Conservation (phyloP, 2,113 vertebrate genomes). For the Hyaena hyaena region DNA sequence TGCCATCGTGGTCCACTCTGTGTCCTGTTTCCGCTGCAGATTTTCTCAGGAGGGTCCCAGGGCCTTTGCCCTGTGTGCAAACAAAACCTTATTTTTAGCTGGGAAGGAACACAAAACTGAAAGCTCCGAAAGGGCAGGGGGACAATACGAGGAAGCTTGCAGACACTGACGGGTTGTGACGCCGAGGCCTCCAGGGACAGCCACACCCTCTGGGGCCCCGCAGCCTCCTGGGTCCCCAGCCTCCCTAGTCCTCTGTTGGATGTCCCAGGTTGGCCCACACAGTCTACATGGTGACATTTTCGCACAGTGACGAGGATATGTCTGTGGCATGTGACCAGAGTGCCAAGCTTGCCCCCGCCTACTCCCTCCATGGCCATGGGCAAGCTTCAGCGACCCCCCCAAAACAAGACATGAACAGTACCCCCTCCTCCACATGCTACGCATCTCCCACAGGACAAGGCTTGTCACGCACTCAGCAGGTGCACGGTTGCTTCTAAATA, state of each 20-base stretch:
- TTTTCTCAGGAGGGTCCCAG: conserved; percentile 86
- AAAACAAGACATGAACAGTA: not conserved
- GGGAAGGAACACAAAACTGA: conserved; percentile 85
- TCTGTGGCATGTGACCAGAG: not conserved
- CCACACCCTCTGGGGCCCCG: conserved; percentile 70
- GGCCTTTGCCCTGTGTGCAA: conserved; percentile 88
- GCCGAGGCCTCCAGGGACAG: conserved; percentile 69
- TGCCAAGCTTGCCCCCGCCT: not conserved
- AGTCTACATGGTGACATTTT: not conserved
- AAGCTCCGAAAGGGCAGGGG: conserved; percentile 61
- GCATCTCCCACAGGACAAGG: not conserved
- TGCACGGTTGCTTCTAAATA: not conserved
- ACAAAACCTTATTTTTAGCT: conserved; percentile 95
- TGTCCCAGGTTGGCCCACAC: not conserved
- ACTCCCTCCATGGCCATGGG: not conserved
- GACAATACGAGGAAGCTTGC: conserved; percentile 93
- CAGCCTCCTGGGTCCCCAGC: conserved; percentile 38
- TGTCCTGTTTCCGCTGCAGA: conserved; percentile 71
- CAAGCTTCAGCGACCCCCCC: not conserved
- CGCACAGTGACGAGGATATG: not conserved
- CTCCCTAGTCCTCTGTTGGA: not conserved
- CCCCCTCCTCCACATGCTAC: not conserved
- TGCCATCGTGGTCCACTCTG: not conserved
- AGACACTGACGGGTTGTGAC: conserved; percentile 84
- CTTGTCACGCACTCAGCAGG: not conserved